Percentiles rank a stretch among this genome's conserved stretches.
phyloP scores from a whole-genome alignment of 2,888 invertebrate species.

The Trilocha varians region DNA sequence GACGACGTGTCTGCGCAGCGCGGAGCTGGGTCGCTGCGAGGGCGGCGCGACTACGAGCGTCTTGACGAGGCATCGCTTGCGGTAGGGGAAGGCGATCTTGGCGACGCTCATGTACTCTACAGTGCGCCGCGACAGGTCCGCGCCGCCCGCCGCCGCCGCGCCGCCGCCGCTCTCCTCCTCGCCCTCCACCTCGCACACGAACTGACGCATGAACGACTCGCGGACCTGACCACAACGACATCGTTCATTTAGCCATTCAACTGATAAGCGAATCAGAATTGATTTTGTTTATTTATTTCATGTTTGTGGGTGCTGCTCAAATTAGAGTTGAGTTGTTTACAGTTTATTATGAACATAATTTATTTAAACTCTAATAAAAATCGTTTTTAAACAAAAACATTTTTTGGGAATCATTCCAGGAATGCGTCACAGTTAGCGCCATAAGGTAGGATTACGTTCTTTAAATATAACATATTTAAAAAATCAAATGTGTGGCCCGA shows the following conservation, averaged over 20 bases:
- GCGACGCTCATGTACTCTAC: slow-evolving; percentile 56
- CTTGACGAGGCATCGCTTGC: slow-evolving; percentile 87
- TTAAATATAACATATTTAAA: too few relatives aligned
- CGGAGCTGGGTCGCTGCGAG: slow-evolving; percentile 84
- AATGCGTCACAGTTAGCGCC: too few relatives aligned
- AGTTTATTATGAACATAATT: too few relatives aligned
- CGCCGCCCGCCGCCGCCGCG: slow-evolving; percentile 14
- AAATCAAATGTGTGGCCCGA: too few relatives aligned
- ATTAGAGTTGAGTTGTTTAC: too few relatives aligned
- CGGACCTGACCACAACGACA: slow-evolving; percentile 76
- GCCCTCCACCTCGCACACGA: slow-evolving; percentile 90
- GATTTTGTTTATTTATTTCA: too few relatives aligned
- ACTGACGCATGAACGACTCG: slow-evolving; percentile 99
- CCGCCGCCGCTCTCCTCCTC: slow-evolving; percentile 79
- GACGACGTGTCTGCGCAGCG: slow-evolving; percentile 86
- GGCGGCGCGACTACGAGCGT: slow-evolving; percentile 87
- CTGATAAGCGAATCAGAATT: too few relatives aligned
- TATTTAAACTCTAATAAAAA: too few relatives aligned
- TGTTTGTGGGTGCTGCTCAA: too few relatives aligned
- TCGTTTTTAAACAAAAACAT: too few relatives aligned
- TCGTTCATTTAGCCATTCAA: neutral
- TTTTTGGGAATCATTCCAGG: too few relatives aligned
- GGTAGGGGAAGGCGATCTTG: slow-evolving; percentile 73
- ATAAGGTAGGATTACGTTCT: too few relatives aligned
- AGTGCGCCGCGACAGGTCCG: slow-evolving; percentile 45